Evolutionary conservation across 2,113 vertebrate genomes (phyloP).

Genomic region (Callorhinus ursinus): DNA sequence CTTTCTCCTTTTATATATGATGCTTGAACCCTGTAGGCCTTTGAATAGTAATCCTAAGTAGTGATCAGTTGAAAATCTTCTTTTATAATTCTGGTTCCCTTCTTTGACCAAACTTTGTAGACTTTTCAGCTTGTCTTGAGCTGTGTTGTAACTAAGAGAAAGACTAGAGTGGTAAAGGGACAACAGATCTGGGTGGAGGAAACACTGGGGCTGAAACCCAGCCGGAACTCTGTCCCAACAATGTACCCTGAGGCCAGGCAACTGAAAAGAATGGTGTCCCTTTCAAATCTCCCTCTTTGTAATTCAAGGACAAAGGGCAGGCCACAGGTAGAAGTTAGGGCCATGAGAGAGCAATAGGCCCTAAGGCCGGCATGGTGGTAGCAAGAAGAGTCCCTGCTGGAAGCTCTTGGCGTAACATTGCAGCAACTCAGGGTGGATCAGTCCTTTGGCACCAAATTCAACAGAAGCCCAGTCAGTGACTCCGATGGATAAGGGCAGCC

Average conservation of each 20-base stretch:
- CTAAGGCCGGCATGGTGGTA: not conserved
- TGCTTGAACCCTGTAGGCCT: not conserved
- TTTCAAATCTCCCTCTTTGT: not conserved
- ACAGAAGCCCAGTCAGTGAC: not conserved
- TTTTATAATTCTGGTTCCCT: not conserved
- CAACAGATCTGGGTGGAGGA: not conserved
- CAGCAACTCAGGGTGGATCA: not conserved
- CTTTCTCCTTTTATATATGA: not conserved
- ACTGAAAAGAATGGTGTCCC: not conserved
- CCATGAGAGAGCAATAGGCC: not conserved
- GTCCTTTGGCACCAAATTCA: not conserved
- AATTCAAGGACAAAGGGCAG: not conserved
- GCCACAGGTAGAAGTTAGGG: not conserved
- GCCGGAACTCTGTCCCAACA: not conserved
- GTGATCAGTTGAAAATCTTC: not conserved
- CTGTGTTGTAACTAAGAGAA: not conserved
- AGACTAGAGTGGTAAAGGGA: not conserved
- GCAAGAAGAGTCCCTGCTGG: too few species aligned
- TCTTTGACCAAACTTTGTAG: not conserved
- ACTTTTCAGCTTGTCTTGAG: not conserved
- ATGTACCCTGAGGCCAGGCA: fast-evolving
- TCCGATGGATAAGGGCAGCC: not conserved
- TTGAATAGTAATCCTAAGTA: not conserved
- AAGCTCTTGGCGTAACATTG: not conserved
- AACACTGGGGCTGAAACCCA: not conserved